Evolutionary conservation across 1,140 invertebrate genomes (phyloP).

Genomic region (Drosophila nigrodunni): DNA sequence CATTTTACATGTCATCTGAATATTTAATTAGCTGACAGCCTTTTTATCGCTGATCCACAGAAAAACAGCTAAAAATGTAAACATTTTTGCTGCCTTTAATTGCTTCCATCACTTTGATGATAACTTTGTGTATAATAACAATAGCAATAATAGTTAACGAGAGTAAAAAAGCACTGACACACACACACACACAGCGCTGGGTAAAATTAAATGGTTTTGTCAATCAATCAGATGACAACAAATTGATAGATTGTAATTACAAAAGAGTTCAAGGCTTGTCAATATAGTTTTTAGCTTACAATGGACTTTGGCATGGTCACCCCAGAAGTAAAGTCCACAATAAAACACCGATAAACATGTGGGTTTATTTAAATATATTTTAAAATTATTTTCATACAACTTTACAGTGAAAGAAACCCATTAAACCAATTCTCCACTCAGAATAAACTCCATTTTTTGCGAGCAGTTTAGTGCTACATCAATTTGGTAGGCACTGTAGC

Average conservation of each 20-base stretch:
- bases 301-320: constrained; percentile 4
- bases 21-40: constrained; percentile 78
- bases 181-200: neutral
- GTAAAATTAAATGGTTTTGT: constrained; percentile 70
- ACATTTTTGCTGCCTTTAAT: constrained; percentile 31
- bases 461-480: neutral
- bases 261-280: constrained; percentile 36
- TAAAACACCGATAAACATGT: neutral
- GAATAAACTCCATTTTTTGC: constrained; percentile 12
- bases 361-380: neutral
- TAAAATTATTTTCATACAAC: neutral
- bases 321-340: neutral
- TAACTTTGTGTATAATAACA: constrained; percentile 35
- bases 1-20: constrained; percentile 68
- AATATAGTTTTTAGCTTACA: constrained; percentile 11
- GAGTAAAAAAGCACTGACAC: neutral
- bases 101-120: constrained; percentile 35
- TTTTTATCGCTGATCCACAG: constrained; percentile 54
- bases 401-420: neutral
- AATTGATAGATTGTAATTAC: constrained; percentile 53
- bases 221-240: constrained; percentile 66
- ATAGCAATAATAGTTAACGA: constrained; percentile 20
- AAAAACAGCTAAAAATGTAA: constrained; percentile 5
- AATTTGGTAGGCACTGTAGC: constrained; percentile 22
- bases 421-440: no score